Evolutionary conservation across 2,797 vertebrate genomes (phyloP).

Genomic region (Rhadinocentrus ornatus): DNA sequence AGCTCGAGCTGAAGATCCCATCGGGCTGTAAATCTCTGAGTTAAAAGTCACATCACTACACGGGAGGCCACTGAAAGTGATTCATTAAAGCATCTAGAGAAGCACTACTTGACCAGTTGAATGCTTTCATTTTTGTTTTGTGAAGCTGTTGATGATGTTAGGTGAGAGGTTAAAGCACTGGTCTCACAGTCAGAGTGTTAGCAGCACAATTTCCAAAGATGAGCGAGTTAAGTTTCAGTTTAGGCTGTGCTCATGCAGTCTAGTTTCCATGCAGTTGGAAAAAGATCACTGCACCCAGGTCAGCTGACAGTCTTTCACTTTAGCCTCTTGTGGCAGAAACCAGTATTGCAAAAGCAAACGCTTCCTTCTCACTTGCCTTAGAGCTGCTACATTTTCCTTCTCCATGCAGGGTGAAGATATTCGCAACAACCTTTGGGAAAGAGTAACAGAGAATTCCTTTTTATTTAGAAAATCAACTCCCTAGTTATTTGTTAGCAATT

Average conservation of each 20-base stretch:
- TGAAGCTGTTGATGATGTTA: constrained; percentile 12
- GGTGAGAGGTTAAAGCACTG: constrained; percentile 25
- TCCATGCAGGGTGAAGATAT: not conserved
- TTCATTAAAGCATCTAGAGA: constrained; percentile 32
- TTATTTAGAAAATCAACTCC: not conserved
- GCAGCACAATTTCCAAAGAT: not conserved
- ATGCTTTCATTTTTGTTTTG: constrained; percentile 36
- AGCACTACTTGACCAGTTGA: constrained; percentile 28
- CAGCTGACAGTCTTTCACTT: not conserved
- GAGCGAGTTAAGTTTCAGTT: constrained; percentile 3
- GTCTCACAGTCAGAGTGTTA: not conserved
- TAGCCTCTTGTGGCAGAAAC: not conserved
- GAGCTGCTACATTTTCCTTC: not conserved
- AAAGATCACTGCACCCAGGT: not conserved
- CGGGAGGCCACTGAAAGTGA: constrained; percentile 10
- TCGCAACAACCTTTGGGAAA: not conserved
- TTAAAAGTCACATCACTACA: constrained; percentile 39
- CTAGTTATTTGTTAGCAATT: not conserved
- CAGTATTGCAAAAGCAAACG: not conserved
- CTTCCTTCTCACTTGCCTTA: not conserved
- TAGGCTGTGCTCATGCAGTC: not conserved
- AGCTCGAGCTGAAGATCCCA: constrained; percentile 31
- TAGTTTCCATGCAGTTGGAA: not conserved
- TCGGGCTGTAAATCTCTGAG: constrained; percentile 25
- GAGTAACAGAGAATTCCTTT: no score